Percentiles rank a stretch among this genome's conserved stretches.
phyloP scores from a whole-genome alignment of 1,140 invertebrate genomes.

The Micrasema longulum region DNA sequence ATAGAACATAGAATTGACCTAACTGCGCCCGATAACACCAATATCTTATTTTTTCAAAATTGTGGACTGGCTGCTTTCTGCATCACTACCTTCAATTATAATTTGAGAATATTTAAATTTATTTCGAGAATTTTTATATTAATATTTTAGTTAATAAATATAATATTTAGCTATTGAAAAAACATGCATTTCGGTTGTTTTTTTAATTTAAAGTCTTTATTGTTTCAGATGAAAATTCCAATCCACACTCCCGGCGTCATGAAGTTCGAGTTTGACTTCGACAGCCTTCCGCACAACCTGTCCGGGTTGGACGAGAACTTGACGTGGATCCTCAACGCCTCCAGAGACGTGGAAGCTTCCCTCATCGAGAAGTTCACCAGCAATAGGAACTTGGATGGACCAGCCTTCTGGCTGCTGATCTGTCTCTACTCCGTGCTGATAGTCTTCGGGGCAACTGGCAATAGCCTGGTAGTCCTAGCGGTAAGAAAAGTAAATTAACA shows the following conservation, averaged over 20 bases:
- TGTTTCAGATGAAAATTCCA: slow-evolving; percentile 48
- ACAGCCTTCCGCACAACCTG: slow-evolving; percentile 25
- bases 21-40: too few relatives aligned
- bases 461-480: slow-evolving; percentile 83
- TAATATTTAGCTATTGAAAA: background rate
- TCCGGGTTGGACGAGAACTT: slow-evolving; percentile 57
- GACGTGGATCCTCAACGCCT: slow-evolving; percentile 63
- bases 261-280: slow-evolving; percentile 41
- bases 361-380: slow-evolving; percentile 71
- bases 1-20: too few relatives aligned
- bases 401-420: slow-evolving; percentile 75
- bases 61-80: too few relatives aligned
- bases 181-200: background rate
- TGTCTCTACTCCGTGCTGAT: slow-evolving; percentile 80
- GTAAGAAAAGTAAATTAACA: too few relatives aligned
- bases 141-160: background rate
- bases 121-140: background rate
- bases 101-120: too few relatives aligned
- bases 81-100: too few relatives aligned
- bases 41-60: too few relatives aligned
- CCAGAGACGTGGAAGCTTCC: slow-evolving; percentile 63
- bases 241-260: slow-evolving; percentile 16
- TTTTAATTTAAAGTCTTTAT: too few relatives aligned
- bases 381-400: slow-evolving; percentile 76
- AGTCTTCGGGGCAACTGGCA: slow-evolving; percentile 81